phyloP scores from a whole-genome alignment of 1,140 invertebrate genomes.

The Harpegnathos saltator region DNA sequence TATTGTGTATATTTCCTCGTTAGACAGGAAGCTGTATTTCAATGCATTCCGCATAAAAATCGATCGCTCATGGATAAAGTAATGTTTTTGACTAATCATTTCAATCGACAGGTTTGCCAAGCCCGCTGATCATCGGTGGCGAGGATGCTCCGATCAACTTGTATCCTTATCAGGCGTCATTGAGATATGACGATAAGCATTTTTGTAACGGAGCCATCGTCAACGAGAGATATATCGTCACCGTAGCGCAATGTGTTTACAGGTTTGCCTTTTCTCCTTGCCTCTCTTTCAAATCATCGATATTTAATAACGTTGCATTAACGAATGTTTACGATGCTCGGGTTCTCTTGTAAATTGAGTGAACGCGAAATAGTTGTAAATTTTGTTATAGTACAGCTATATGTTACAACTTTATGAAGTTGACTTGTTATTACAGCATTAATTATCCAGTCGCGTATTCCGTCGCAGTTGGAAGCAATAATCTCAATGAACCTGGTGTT shows the following conservation, averaged over 20 bases:
- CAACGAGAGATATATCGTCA: conserved; percentile 84
- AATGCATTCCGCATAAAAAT: no score
- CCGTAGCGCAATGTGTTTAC: conserved; percentile 87
- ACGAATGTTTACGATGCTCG: no score
- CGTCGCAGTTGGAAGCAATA: conserved; percentile 16
- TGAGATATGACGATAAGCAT: conserved; percentile 79
- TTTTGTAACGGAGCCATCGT: conserved; percentile 87
- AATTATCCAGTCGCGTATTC: neutral
- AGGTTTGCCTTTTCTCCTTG: conserved; percentile 44
- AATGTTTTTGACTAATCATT: conserved; percentile 4
- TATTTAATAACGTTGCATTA: no score
- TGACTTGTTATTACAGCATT: no score
- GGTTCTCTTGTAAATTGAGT: no score
- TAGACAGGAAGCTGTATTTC: no score
- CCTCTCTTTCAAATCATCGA: no score
- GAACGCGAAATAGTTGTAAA: no score
- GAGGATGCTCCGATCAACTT: conserved; percentile 68
- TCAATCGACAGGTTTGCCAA: conserved; percentile 15
- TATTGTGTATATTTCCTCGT: no score
- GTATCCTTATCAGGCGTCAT: conserved; percentile 85
- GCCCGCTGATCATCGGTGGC: conserved; percentile 68
- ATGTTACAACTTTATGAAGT: no score
- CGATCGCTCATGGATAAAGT: no score
- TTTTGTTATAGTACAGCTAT: no score
- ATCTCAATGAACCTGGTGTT: neutral